phyloP scores from a whole-genome alignment of 2,113 vertebrate species.

The Pterophyllum scalare region DNA sequence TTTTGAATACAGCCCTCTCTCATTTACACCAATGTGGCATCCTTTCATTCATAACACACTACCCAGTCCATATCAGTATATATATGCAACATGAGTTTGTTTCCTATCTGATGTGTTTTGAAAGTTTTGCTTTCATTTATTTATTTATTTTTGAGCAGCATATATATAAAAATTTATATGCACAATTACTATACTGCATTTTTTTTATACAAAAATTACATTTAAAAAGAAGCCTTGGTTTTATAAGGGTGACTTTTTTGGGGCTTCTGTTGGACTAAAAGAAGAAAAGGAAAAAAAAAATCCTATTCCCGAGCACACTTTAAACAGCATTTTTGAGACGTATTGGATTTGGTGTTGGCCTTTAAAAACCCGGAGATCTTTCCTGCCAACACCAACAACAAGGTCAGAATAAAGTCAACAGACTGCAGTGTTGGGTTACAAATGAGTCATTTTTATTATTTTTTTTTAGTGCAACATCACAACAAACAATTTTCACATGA shows the following conservation, averaged over 20 bases:
- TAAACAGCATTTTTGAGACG: background rate
- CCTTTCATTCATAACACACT: no score
- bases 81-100: no score
- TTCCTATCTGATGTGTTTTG: no score
- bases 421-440: conserved; percentile 74
- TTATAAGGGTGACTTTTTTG: rapidly evolving
- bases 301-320: rapidly evolving
- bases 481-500: conserved; percentile 88
- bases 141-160: no score
- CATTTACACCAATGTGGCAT: no score
- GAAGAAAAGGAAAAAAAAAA: background rate
- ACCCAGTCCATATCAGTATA: no score
- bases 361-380: background rate
- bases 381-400: background rate
- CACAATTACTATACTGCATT: background rate
- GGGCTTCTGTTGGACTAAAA: rapidly evolving
- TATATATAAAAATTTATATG: no score
- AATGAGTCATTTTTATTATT: conserved; percentile 84
- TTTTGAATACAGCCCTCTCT: no score
- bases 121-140: no score
- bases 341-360: background rate
- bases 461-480: conserved; percentile 87
- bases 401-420: conserved; percentile 43
- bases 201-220: rapidly evolving
- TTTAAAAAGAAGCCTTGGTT: rapidly evolving